phyloP scores from a whole-genome alignment of 1,140 invertebrate species.

The Drosophila equinoxialis region DNA sequence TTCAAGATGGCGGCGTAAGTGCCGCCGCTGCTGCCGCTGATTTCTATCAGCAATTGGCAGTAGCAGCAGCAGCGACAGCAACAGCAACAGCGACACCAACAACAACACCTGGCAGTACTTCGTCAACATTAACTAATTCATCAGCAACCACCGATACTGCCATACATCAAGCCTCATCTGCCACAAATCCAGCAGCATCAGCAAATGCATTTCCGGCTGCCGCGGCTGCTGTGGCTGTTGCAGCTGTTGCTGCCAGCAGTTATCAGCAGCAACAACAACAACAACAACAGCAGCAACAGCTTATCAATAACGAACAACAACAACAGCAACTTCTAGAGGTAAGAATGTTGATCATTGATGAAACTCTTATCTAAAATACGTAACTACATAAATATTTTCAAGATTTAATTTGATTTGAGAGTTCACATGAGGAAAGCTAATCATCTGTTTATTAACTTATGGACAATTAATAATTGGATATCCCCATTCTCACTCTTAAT shows the following conservation, averaged over 20 bases:
- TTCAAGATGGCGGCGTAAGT: constrained; percentile 70
- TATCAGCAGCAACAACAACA: constrained; percentile 59
- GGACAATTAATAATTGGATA: too few species aligned
- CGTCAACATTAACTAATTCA: constrained; percentile 22
- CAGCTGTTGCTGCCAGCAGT: constrained; percentile 63
- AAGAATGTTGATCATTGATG: neutral
- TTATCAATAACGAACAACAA: constrained; percentile 78
- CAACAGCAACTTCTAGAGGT: constrained; percentile 80
- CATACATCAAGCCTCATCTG: constrained; percentile 23
- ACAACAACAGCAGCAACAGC: constrained; percentile 50
- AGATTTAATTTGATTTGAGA: neutral
- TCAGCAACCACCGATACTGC: constrained; percentile 22
- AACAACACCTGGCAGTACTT: constrained; percentile 16
- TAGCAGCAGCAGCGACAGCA: constrained; percentile 51
- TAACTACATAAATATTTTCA: too few species aligned
- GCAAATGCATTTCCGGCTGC: constrained; percentile 56
- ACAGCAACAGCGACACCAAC: constrained; percentile 35
- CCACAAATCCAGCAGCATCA: constrained; percentile 10
- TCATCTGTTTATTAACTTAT: too few species aligned
- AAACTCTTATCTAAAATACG: neutral
- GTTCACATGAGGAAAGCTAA: too few species aligned
- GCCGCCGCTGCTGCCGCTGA: constrained; percentile 69
- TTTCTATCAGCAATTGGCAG: constrained; percentile 74
- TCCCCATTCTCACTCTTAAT: too few species aligned
- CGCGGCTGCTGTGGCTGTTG: constrained; percentile 67